Base-by-base conservation (phyloP, 2,888 invertebrate genomes). In the Hirtodrosophila confusa region DNA sequence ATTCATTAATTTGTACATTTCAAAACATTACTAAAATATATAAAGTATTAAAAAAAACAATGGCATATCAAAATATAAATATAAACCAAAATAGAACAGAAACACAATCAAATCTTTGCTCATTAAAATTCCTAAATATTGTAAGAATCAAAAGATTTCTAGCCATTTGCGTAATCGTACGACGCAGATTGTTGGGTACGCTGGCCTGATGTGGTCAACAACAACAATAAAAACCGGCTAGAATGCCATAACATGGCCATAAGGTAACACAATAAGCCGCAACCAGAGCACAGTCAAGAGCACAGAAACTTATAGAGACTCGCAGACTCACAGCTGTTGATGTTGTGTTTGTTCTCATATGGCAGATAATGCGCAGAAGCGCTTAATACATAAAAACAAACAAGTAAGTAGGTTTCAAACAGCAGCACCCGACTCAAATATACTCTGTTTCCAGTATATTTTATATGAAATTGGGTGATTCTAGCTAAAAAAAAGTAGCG, bases 331-430 rank as follows among this genome's bases (percentile, higher is more conserved):
- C 72, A 74, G 74, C 64, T 80, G 71, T 67, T 64, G 57, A 53
- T 60, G 29, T 56, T 41, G 44, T 64, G 31, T 58, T 6, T 49
- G 36, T 35, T 17, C 66, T 54, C 45, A 49, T 53, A 17, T 43
- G 44, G 29, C 63, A 77, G 56, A 69, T 86, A 82, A 86, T 86
- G 87, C 82, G 82, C 82, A 86, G 73, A 84, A 86, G 82, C 68
- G 37, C 65, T 64, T 44, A 50, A 62, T 63, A 63, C 41, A 50
- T 47, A 45, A 54, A 49, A 24, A 23, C 40, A 44, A 43, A 12
- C 11, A 33, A 23, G 37, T 43, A 47, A 12, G 3, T 2, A 5
- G 2, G 4, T 27, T 31, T 31, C 9, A 27, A 27, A 27, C 9
- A 31, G 9, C 9, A 31, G 31, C 31, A 4, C 3, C 31, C 31